A percentile compares a stretch with the other conserved stretches of the same genome.
These are phyloP conservation scores for Aurelia coerulea DNA, from an alignment of 30 jellyfish, hydroid and myxozoan genomes.

Conservation along the genomic window DNA sequence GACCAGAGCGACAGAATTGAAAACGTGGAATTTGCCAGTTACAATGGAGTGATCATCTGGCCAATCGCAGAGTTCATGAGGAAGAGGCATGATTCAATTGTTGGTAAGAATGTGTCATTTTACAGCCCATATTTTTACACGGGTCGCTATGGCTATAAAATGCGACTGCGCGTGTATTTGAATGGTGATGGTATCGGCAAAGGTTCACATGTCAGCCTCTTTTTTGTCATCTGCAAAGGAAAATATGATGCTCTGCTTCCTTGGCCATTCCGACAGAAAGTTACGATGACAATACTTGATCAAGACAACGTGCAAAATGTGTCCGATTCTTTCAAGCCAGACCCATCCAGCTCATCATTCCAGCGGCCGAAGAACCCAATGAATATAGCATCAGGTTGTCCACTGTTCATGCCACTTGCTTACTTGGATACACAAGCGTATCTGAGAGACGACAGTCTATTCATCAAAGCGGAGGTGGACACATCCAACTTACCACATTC, in stretches of 20 bases:
- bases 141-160: constrained; percentile 79
- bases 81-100: constrained; percentile 73
- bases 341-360: constrained; percentile 85
- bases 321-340: constrained; percentile 82
- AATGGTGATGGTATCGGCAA: constrained; percentile 98
- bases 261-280: constrained; percentile 92
- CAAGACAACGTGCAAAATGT: constrained; percentile 63
- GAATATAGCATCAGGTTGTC: constrained; percentile 99
- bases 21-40: constrained; percentile 60
- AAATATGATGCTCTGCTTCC: constrained; percentile 77
- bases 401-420: constrained; percentile 69
- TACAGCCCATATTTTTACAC: constrained; percentile 91
- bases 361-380: constrained; percentile 76
- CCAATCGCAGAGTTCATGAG: constrained; percentile 36
- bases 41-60: constrained; percentile 82
- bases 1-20: constrained; percentile 53
- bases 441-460: constrained; percentile 52
- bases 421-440: constrained; percentile 49
- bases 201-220: constrained; percentile 82
- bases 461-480: constrained; percentile 53
- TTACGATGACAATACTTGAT: constrained; percentile 66
- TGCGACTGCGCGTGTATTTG: constrained; percentile 89
- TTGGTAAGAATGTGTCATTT: constrained; percentile 76
- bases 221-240: constrained; percentile 88
- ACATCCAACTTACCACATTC: background rate